phyloP scores from a whole-genome alignment of 2,888 invertebrate species.

The Bellardia pandia region DNA sequence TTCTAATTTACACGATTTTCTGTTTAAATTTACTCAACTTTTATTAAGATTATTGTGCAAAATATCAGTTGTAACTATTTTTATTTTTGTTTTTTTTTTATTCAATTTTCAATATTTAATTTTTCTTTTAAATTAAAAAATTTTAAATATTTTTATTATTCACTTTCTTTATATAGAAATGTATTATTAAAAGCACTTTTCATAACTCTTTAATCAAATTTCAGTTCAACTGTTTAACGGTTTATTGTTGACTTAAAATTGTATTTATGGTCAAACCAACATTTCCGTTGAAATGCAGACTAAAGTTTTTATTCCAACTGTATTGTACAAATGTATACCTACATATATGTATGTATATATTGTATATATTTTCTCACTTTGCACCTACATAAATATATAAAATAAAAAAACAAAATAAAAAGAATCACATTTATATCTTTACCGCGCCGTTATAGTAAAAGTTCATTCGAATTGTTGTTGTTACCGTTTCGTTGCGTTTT shows the following conservation, averaged over 20 bases:
- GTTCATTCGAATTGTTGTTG: conserved; percentile 17
- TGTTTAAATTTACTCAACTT: too few relatives aligned
- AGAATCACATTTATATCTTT: background rate
- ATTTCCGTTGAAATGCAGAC: conserved; percentile 9
- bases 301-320: conserved; percentile 5
- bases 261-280: conserved; percentile 1
- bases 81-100: too few relatives aligned
- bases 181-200: conserved; percentile 7
- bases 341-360: too few relatives aligned
- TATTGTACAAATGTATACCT: background rate
- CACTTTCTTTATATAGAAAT: background rate
- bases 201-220: background rate
- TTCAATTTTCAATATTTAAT: background rate
- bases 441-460: background rate
- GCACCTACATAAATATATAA: background rate
- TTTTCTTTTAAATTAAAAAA: background rate
- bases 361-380: conserved; percentile 22
- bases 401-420: background rate
- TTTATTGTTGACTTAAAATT: conserved; percentile 14
- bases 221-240: background rate
- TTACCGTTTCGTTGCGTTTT: conserved; percentile 13
- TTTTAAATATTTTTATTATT: too few relatives aligned
- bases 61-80: too few relatives aligned
- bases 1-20: too few relatives aligned
- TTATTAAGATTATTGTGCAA: too few relatives aligned